Base-by-base conservation (phyloP, 2,888 invertebrate genomes). In the Parelbella ahira region DNA sequence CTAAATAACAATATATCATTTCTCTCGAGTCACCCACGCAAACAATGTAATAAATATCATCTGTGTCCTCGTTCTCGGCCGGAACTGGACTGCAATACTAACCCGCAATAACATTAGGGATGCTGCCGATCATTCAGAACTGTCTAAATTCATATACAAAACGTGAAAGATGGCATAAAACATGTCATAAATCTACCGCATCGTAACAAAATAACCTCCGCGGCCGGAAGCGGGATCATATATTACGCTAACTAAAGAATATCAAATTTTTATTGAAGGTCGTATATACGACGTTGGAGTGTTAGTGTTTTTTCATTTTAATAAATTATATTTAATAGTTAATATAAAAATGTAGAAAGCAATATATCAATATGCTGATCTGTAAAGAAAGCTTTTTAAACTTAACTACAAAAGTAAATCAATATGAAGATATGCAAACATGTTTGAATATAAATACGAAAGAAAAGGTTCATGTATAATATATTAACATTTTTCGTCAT, bases 101-200 rank as follows among this genome's bases (percentile, higher is more conserved):
- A 18, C 34, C 3, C 9, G 8, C 21, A 29, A 39, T 39, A 30
- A 39, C 30, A 30, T 39, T 25, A 39, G 24, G 39, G 32, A 32
- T 32, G 20, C 29, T 23, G 3, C 6, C 32, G 21, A 32, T 39
- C 23, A 19, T 32, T 32, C 23, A 30, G 10, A 32, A 32, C 39
- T 18, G 24, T 39, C 38, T 9, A 7, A 24, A 25, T 4, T 25
- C 25, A 24, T 29, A 39, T 19, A 24, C 24, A 30, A 9, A 19
- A 10, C 8, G 10, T 30, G 32, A 32, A 19, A 19, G 23, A 39
- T 25, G 30, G 15, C 20, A 25, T 27, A 32, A 32, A 39, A 39
- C 18, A 32, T 41, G 25, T 41, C 39, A 19, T 41, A 41, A 41
- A 41, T 41, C 18, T 5, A 41, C 39, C 24, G 12, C 30, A 25